These are phyloP conservation scores for Micronycteris hirsuta DNA, from an alignment of 2,113 vertebrate species.

Conservation along the genomic window DNA sequence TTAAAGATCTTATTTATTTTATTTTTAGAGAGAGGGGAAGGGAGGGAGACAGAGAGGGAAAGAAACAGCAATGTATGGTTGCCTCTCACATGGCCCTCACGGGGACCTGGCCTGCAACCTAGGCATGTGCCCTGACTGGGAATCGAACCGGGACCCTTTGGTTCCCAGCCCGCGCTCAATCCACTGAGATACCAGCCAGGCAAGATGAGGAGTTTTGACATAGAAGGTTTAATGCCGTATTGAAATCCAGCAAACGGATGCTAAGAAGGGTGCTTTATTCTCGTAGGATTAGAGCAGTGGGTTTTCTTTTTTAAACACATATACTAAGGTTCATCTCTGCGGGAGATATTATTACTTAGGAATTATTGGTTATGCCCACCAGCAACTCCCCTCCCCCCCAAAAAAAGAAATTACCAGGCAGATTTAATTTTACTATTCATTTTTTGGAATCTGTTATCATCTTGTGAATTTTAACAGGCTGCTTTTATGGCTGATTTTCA, in stretches of 20 bases:
- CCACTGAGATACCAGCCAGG: too few species aligned
- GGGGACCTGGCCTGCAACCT: too few species aligned
- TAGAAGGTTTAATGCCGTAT: background rate
- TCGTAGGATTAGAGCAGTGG: background rate
- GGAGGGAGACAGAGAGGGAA: too few species aligned
- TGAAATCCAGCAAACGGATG: constrained; percentile 17
- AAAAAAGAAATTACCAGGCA: background rate
- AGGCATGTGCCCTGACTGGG: too few species aligned
- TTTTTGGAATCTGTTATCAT: background rate
- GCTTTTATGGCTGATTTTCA: constrained; percentile 41
- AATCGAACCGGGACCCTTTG: too few species aligned
- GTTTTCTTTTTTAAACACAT: background rate
- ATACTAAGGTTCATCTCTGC: background rate
- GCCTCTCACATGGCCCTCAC: too few species aligned
- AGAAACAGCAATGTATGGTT: too few species aligned
- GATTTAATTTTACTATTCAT: constrained; percentile 44
- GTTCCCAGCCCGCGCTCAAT: too few species aligned
- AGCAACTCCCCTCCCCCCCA: background rate
- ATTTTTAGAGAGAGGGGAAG: too few species aligned
- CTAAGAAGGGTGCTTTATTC: constrained; percentile 4
- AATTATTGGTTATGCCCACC: constrained; percentile 6
- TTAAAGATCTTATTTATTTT: too few species aligned
- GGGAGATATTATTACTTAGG: constrained; percentile 23
- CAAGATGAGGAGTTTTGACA: constrained; percentile 1
- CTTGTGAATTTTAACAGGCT: constrained; percentile 27